Conservation (phyloP, 2,888 invertebrate species). For the Incurvaria masculella region DNA sequence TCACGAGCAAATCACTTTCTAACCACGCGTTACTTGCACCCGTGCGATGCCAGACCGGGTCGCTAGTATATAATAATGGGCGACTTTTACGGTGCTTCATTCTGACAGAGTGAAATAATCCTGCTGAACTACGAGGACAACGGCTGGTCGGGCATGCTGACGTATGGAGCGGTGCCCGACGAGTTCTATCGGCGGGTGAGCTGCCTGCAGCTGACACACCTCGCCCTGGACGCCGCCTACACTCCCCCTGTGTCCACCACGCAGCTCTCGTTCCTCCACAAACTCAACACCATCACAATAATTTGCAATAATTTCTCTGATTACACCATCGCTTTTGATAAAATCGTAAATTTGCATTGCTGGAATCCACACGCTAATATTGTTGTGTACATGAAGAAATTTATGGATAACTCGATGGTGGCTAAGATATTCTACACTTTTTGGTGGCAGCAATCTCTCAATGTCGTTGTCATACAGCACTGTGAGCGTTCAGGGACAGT, state of each 20-base stretch:
- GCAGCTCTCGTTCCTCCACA: conserved; percentile 24
- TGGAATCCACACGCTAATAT: conserved; percentile 36
- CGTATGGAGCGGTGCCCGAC: conserved; percentile 30
- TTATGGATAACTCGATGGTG: conserved; percentile 17
- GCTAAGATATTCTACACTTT: conserved; percentile 32
- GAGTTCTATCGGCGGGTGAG: conserved; percentile 24
- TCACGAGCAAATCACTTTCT: too few relatives aligned
- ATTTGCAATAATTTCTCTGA: conserved; percentile 24
- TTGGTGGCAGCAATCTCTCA: conserved; percentile 33
- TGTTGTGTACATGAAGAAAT: conserved; percentile 27
- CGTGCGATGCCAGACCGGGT: too few relatives aligned
- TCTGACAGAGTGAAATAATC: conserved; percentile 29
- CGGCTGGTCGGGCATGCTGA: conserved; percentile 32
- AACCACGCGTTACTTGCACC: too few relatives aligned
- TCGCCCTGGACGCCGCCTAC: not conserved
- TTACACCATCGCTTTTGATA: conserved; percentile 28
- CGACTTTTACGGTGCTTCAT: too few relatives aligned
- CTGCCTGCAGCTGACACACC: conserved; percentile 10
- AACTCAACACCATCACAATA: conserved; percentile 29
- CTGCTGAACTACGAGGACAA: conserved; percentile 26
- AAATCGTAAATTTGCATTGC: conserved; percentile 24
- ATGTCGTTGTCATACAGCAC: conserved; percentile 29
- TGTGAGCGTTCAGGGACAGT: conserved; percentile 19
- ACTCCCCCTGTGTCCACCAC: not conserved
- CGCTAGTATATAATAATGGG: too few relatives aligned